phyloP scores from a whole-genome alignment of 1,140 invertebrate genomes.

The Penaeus vannamei region DNA sequence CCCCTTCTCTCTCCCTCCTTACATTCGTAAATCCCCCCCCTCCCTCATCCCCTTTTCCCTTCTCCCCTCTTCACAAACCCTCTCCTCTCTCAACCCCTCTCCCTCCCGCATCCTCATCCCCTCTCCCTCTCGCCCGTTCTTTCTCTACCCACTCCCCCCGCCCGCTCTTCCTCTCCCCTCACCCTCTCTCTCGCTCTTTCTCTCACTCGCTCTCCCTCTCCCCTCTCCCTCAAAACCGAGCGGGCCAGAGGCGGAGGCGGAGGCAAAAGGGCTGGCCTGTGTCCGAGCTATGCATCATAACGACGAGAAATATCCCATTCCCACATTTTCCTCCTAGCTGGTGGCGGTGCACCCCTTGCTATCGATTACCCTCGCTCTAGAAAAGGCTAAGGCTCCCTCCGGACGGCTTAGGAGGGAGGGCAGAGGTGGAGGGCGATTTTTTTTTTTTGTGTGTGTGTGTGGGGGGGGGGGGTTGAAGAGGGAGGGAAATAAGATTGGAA shows the following conservation, averaged over 20 bases:
- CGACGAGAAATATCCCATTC: constrained; percentile 14
- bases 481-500: too few species aligned
- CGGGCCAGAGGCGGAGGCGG: background rate
- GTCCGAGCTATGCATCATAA: constrained; percentile 8
- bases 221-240: background rate
- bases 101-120: background rate
- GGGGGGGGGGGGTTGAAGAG: too few species aligned
- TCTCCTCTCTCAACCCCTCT: background rate
- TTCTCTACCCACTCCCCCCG: too few species aligned
- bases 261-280: constrained; percentile 5
- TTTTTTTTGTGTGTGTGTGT: too few species aligned
- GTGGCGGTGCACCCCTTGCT: constrained; percentile 41
- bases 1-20: too few species aligned
- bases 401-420: constrained; percentile 7
- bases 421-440: background rate
- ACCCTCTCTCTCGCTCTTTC: background rate
- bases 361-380: constrained; percentile 53
- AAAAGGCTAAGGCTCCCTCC: constrained; percentile 36
- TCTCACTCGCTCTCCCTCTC: background rate
- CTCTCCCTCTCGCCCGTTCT: too few species aligned
- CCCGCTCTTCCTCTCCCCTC: background rate
- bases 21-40: too few species aligned
- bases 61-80: background rate
- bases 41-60: background rate
- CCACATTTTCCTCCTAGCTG: constrained; percentile 43